Base-by-base conservation (phyloP, 2,888 invertebrate genomes). In the Ormyrus pomaceus region DNA sequence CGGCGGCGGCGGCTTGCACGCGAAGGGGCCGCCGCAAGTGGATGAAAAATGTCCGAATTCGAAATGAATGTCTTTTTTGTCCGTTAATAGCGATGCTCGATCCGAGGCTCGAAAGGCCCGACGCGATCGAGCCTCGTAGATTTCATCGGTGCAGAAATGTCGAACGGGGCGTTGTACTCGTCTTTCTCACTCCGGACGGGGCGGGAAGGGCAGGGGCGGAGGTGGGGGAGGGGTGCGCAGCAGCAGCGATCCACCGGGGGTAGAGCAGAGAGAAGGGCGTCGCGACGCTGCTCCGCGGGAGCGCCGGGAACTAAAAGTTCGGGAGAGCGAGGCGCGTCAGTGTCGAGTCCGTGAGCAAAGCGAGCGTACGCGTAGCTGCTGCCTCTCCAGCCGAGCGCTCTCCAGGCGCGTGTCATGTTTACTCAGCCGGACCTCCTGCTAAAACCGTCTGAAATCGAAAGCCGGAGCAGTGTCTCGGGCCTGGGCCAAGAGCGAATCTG, bases 341-440 rank as follows among this genome's bases (percentile, higher is more conserved):
- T 90, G 87, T 87, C 86, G 88, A 88, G 87, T 85, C 88, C 90
- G 90, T 90, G 89, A 89, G 87, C 89, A 88, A 87, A 85, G 88
- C 86, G 90, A 89, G 88, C 87, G 89, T 89, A 89, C 89, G 89
- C 86, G 71, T 62, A 62, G 34, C 34, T 4, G 34, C 34, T 34
- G 34, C 34, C 34, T 34, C 34, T 34, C 34, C 34, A 34, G 34
- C 34, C 34, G 34, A 34, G 34, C 34, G 34, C 34, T 34, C 34
- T 34, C 34, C 34, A 34, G 34, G 64, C 65, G 50, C 45, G 55
- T 45, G 55, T 34, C 34, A 34, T 56, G 69, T 72, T 45, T 71
- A 50, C 51, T 34, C 34, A 34, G 34, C 34, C 34, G 34, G 34
- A 34, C 34, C 34, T 34, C 34, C 34, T 34, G 34, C 34, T 34